Evolutionary conservation across 2,888 invertebrate genomes (phyloP).

Genomic region (Limnephilus rhombicus): DNA sequence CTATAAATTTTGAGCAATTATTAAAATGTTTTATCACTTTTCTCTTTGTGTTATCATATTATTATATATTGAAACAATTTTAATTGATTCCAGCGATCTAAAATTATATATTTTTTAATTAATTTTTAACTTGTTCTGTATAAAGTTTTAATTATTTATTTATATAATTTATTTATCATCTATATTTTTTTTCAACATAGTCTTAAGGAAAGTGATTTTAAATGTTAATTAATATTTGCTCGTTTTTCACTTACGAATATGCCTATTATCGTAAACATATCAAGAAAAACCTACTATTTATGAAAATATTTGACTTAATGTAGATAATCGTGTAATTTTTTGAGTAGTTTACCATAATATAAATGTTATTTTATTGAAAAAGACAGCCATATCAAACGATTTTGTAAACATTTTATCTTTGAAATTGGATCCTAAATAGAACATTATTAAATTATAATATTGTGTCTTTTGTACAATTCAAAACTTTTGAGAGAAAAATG

Average conservation of each 20-base stretch:
- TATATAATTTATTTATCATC: not conserved
- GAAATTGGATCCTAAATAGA: too few species aligned
- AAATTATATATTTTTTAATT: not conserved
- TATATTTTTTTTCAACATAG: too few species aligned
- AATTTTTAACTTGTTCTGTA: not conserved
- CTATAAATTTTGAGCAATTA: not conserved
- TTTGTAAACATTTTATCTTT: too few species aligned
- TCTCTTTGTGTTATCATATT: not conserved
- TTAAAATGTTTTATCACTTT: not conserved
- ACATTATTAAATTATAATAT: not conserved
- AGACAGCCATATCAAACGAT: too few species aligned
- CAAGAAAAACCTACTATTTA: conserved; percentile 11
- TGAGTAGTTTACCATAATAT: not conserved
- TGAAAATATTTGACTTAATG: not conserved
- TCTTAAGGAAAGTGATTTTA: not conserved
- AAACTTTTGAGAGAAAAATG: not conserved
- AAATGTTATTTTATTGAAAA: not conserved
- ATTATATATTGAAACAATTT: not conserved
- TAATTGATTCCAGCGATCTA: not conserved
- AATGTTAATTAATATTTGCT: not conserved
- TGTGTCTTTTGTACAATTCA: not conserved
- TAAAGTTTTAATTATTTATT: not conserved
- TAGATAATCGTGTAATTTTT: conserved; percentile 10
- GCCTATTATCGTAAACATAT: conserved; percentile 45
- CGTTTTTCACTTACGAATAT: conserved; percentile 18